These are phyloP conservation scores for Drosophila anomelani DNA, from an alignment of 2,888 invertebrate species.

Conservation along the genomic window DNA sequence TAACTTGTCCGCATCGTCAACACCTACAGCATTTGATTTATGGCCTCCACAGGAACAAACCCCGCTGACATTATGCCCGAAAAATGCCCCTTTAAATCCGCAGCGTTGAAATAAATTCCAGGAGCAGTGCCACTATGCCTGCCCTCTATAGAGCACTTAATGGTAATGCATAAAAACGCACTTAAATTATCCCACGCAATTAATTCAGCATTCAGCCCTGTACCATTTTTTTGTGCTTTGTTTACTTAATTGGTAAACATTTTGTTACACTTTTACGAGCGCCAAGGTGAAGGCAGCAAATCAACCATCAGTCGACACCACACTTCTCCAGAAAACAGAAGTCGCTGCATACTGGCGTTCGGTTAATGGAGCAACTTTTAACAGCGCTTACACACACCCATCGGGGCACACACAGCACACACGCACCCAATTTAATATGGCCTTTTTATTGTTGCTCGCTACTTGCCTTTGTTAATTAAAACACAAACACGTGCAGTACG, in stretches of 20 bases:
- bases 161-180: constrained; percentile 79
- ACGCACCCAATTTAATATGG: constrained; percentile 65
- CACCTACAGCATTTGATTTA: constrained; percentile 71
- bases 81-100: constrained; percentile 52
- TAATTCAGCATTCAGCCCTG: constrained; percentile 68
- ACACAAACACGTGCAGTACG: constrained; percentile 79
- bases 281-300: constrained; percentile 68
- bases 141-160: constrained; percentile 24
- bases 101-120: constrained; percentile 54
- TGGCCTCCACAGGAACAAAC: constrained; percentile 48
- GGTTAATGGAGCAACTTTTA: constrained; percentile 58
- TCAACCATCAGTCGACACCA: constrained; percentile 37
- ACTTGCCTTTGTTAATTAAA: constrained; percentile 76
- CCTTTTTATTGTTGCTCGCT: constrained; percentile 75
- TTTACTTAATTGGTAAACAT: constrained; percentile 80
- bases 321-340: constrained; percentile 24
- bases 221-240: constrained; percentile 53
- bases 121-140: constrained; percentile 7
- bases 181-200: constrained; percentile 78
- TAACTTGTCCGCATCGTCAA: constrained; percentile 68
- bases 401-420: constrained; percentile 22
- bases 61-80: constrained; percentile 16
- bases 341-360: constrained; percentile 35
- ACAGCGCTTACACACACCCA: constrained; percentile 27
- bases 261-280: constrained; percentile 77